Conservation (phyloP, 2,113 vertebrate genomes). For the Bos javanicus region DNA sequence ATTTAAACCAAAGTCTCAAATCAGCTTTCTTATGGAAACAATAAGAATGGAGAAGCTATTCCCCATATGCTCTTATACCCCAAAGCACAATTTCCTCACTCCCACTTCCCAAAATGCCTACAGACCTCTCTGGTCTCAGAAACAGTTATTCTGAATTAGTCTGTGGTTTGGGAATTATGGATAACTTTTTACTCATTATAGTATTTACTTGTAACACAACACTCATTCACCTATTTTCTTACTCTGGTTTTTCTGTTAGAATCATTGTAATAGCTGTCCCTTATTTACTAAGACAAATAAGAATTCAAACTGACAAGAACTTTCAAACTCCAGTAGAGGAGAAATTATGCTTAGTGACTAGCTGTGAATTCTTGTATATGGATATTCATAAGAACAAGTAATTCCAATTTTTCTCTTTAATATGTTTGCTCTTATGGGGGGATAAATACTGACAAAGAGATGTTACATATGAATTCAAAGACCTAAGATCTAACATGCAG, state of each 20-base stretch:
- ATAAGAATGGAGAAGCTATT: not conserved
- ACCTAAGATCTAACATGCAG: not conserved
- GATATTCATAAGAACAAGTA: not conserved
- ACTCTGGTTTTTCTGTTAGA: not conserved
- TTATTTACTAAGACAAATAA: conserved; percentile 23
- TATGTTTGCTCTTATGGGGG: not conserved
- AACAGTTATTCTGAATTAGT: not conserved
- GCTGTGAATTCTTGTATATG: not conserved
- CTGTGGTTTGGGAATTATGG: not conserved
- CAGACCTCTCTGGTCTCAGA: not conserved
- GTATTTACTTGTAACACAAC: not conserved
- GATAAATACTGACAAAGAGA: not conserved
- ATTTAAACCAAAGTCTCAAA: not conserved
- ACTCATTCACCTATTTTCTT: not conserved
- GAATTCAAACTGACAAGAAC: not conserved
- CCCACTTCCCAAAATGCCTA: not conserved
- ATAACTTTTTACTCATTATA: not conserved
- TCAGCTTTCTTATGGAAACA: not conserved
- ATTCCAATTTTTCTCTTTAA: not conserved
- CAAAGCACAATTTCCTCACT: not conserved
- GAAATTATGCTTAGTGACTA: not conserved
- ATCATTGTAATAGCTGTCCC: not conserved
- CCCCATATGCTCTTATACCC: not conserved
- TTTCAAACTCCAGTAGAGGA: not conserved
- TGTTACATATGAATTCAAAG: not conserved